Conservation (phyloP, 2,888 invertebrate species). For the Tigriopus californicus region DNA sequence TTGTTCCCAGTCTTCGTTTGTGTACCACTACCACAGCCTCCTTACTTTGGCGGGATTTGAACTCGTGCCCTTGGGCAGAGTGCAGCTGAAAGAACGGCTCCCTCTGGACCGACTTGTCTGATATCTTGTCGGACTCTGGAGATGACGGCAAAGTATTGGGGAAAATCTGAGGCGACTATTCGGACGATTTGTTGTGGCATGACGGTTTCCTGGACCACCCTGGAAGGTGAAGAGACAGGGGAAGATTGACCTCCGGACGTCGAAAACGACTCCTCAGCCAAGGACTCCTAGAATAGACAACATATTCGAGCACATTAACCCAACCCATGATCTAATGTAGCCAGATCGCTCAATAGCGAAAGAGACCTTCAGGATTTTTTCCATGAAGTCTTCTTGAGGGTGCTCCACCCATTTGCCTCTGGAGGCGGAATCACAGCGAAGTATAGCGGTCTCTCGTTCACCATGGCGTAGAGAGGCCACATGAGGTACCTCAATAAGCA, state of each 20-base stretch:
- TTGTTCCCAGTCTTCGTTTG: neutral
- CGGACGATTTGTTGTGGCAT: neutral
- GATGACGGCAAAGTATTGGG: constrained; percentile 15
- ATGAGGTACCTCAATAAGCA: constrained; percentile 10
- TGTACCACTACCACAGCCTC: neutral
- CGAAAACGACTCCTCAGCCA: too few relatives aligned
- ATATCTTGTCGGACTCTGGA: constrained; percentile 6
- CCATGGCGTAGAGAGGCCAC: constrained; percentile 6
- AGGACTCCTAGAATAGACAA: too few relatives aligned
- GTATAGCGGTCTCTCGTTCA: constrained; percentile 7
- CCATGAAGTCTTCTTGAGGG: neutral
- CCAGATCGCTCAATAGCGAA: too few relatives aligned
- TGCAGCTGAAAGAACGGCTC: neutral
- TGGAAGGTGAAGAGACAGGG: too few relatives aligned
- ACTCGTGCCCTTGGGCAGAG: constrained; percentile 11
- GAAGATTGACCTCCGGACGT: too few relatives aligned
- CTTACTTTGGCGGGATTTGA: neutral
- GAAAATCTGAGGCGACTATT: constrained; percentile 6
- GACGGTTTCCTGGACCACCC: neutral
- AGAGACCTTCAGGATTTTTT: neutral
- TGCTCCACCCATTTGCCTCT: neutral
- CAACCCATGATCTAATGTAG: too few relatives aligned
- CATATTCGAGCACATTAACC: too few relatives aligned
- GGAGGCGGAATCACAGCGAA: constrained; percentile 11
- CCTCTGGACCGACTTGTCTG: neutral